phyloP scores from a whole-genome alignment of 2,113 vertebrate species.

The Etheostoma spectabile region DNA sequence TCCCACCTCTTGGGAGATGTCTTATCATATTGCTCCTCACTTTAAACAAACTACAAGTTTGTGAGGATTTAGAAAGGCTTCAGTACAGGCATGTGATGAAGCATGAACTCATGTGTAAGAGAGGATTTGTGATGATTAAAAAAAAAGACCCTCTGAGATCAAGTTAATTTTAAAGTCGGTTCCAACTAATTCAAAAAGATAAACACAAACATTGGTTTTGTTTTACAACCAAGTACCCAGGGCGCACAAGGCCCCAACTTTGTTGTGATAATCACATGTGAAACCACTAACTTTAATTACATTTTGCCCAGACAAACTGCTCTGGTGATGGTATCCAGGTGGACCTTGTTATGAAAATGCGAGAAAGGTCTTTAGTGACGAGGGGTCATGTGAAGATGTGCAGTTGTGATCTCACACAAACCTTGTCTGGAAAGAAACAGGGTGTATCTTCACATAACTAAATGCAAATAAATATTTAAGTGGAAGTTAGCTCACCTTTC shows the following conservation, averaged over 20 bases:
- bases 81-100: slow-evolving; percentile 40
- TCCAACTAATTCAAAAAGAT: slow-evolving; percentile 67
- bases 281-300: slow-evolving; percentile 76
- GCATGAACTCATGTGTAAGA: slow-evolving; percentile 44
- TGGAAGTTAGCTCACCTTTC: slow-evolving; percentile 46
- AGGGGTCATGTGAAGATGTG: slow-evolving; percentile 73
- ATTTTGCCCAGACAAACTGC: slow-evolving; percentile 60
- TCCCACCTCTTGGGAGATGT: slow-evolving; percentile 58
- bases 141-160: slow-evolving; percentile 54
- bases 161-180: slow-evolving; percentile 61
- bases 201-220: slow-evolving; percentile 68
- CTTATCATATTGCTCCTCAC: slow-evolving; percentile 69
- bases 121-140: slow-evolving; percentile 61
- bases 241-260: slow-evolving; percentile 45
- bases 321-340: slow-evolving; percentile 73
- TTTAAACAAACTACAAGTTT: slow-evolving; percentile 74
- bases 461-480: slow-evolving; percentile 76
- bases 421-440: slow-evolving; percentile 19
- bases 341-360: slow-evolving; percentile 65
- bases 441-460: slow-evolving; percentile 24
- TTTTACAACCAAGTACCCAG: slow-evolving; percentile 55
- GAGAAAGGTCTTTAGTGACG: slow-evolving; percentile 60
- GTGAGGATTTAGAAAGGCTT: slow-evolving; percentile 65
- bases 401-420: slow-evolving; percentile 49
- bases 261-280: slow-evolving; percentile 69